Evolutionary conservation across 2,113 vertebrate species (phyloP), one percentile per base, ranked within the genome.

Genomic region (Phoenicopterus ruber): DNA sequence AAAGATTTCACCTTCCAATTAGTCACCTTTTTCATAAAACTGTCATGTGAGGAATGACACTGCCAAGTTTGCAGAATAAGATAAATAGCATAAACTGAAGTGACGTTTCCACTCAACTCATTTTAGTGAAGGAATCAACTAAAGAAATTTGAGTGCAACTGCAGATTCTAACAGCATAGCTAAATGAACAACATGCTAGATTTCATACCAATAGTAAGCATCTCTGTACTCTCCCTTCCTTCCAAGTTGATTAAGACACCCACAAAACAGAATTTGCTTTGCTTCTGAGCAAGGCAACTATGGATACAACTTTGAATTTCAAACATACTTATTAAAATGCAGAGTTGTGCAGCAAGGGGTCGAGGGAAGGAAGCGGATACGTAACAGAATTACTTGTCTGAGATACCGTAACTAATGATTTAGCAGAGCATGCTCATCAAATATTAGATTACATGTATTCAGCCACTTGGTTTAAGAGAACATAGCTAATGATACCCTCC

Each of bases 331-430:
- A 93, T 91, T 94, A 93, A 96, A 94, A 96, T 94, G 86, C 57
- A 82, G 80, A 92, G 55, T 71, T 96, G 63, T 93, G 57, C 72
- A 86, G 69, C 57, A 89, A 85, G 40, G 50, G 19, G 55, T 63
- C 26, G 40, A 92, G 59, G 25, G 67, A 88, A 94, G 26, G 47
- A 94, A 70, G 55, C 2, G 21, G 49, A 84, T 26, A 93, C 85
- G 70, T 95, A 89, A 69, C 66, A 93, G 77, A 93, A 91, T 83
- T 83, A 63, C 59, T 80, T 67, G 34, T 83, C 58, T 88, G 62
- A 90, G 46, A 78, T 62, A 87, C 21, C 89, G 65, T 72, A 95
- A 83, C 91, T 93, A 97, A 95, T 69, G 71, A 94, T 92, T 95
- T 79, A 96, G 67, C 67, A 74, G 55, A 92, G 22, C 46, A 84